Conservation (phyloP, 2,797 vertebrate genomes). For the Nothura maculosa region DNA sequence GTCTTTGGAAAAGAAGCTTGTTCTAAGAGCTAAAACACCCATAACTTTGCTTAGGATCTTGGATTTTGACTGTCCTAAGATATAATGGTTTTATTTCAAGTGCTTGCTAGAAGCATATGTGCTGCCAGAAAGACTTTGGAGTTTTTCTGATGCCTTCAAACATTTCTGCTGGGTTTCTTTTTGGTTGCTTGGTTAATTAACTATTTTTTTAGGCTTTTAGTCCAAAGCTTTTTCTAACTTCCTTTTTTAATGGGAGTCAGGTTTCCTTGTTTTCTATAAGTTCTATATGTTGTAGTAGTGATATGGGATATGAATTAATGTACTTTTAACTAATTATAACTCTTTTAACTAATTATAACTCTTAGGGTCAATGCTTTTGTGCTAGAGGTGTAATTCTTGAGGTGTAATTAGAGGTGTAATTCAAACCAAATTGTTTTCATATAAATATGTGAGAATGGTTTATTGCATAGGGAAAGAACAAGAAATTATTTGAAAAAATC, state of each 20-base stretch:
- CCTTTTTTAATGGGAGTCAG: background rate
- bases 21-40: background rate
- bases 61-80: background rate
- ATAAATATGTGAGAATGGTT: background rate
- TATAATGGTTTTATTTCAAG: background rate
- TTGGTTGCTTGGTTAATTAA: background rate
- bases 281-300: background rate
- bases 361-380: background rate
- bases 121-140: background rate
- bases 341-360: background rate
- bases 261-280: background rate
- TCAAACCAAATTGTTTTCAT: no score
- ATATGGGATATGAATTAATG: no score
- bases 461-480: background rate
- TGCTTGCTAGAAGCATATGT: background rate
- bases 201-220: background rate
- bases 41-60: background rate
- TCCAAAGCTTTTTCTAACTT: background rate
- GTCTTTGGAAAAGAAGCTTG: background rate
- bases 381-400: background rate
- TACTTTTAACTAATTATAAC: background rate
- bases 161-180: background rate
- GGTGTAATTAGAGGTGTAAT: no score
- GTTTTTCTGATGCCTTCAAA: background rate
- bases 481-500: background rate